A percentile compares a stretch with the other conserved stretches of the same genome.
Evolutionary conservation across 2,113 vertebrate genomes (phyloP).

Genomic region (Oncorhynchus mykiss): DNA sequence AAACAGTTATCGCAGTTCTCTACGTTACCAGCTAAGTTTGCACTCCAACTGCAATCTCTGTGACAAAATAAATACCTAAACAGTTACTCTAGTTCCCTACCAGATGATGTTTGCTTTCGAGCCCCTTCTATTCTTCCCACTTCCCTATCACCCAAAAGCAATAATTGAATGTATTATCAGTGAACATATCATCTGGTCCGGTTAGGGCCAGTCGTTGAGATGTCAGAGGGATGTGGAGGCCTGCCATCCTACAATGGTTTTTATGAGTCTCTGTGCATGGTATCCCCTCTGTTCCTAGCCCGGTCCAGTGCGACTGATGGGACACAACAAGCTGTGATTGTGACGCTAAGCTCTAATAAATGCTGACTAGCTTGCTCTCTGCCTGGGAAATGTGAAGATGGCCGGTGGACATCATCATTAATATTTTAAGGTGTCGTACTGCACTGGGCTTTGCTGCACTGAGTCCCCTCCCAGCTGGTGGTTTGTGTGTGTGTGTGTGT

Average conservation of each 20-base stretch:
- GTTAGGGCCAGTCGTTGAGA: constrained; percentile 48
- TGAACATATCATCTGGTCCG: constrained; percentile 52
- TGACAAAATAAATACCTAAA: no score
- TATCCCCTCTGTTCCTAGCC: constrained; percentile 12
- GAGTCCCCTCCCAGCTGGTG: background rate
- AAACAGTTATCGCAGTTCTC: no score
- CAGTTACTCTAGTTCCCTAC: no score
- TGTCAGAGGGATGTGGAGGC: constrained; percentile 48
- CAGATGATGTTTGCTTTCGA: background rate
- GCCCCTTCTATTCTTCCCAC: constrained; percentile 5
- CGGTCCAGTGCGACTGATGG: constrained; percentile 37
- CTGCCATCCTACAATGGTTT: constrained; percentile 49
- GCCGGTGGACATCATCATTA: constrained; percentile 42
- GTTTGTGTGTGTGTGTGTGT: background rate
- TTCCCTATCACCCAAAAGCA: constrained; percentile 25
- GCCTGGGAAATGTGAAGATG: constrained; percentile 35
- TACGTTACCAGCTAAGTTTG: no score
- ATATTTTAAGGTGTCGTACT: constrained; percentile 42
- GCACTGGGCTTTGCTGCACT: background rate
- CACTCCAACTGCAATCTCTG: no score
- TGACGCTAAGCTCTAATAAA: constrained; percentile 43
- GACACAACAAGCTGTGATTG: constrained; percentile 20
- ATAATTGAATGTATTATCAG: constrained; percentile 46
- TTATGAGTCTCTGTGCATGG: constrained; percentile 39
- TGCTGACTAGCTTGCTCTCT: constrained; percentile 17